Evolutionary conservation across 1,140 invertebrate species (phyloP).

Genomic region (Bombyx mori): DNA sequence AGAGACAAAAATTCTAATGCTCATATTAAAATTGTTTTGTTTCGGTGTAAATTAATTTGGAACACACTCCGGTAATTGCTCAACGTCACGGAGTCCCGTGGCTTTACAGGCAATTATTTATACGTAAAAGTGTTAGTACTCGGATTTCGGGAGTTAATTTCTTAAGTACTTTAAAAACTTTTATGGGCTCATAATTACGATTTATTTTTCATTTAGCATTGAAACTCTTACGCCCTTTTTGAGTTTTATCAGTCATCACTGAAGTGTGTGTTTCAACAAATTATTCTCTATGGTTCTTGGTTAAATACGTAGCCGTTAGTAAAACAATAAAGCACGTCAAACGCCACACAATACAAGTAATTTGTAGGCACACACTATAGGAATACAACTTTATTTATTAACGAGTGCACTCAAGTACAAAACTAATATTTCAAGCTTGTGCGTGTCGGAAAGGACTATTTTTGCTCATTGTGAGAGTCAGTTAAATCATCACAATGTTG

Average conservation of each 20-base stretch:
- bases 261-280: no score
- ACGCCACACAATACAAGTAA: no score
- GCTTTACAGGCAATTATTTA: slow-evolving; percentile 33
- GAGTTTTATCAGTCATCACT: no score
- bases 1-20: slow-evolving; percentile 19
- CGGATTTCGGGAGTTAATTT: slow-evolving; percentile 8
- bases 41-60: slow-evolving; percentile 26
- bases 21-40: slow-evolving; percentile 20
- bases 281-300: no score
- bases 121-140: slow-evolving; percentile 23
- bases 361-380: no score
- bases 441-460: slow-evolving; percentile 52
- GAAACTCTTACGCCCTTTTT: no score
- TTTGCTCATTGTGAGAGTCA: slow-evolving; percentile 48
- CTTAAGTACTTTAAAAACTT: no score
- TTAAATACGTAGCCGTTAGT: no score
- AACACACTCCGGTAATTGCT: slow-evolving; percentile 24
- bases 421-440: slow-evolving; percentile 39
- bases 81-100: slow-evolving; percentile 22
- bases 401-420: slow-evolving; percentile 10
- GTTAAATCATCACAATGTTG: slow-evolving; percentile 63
- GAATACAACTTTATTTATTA: no score
- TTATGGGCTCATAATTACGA: no score
- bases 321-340: no score
- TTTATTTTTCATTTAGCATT: no score